phyloP scores from a whole-genome alignment of 2,113 vertebrate species.

The Oryzias curvinotus region DNA sequence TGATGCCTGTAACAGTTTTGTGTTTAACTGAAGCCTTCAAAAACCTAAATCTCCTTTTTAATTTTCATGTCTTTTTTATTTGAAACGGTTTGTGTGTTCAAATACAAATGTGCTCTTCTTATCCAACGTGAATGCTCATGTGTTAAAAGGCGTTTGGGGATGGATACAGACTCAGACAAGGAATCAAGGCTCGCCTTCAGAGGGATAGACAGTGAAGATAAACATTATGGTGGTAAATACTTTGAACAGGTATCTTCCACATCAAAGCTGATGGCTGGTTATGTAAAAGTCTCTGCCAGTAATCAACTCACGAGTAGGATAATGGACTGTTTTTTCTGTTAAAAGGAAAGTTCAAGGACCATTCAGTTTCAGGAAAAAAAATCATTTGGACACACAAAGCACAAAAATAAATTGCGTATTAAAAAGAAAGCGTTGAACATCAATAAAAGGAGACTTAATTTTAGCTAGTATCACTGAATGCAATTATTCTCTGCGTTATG shows the following conservation, averaged over 20 bases:
- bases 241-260: constrained; percentile 53
- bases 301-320: constrained; percentile 63
- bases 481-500: constrained; percentile 49
- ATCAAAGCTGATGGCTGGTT: constrained; percentile 62
- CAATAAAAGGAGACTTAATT: constrained; percentile 47
- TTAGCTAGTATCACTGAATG: constrained; percentile 40
- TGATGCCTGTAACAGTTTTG: no score
- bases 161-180: not conserved
- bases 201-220: constrained; percentile 59
- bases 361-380: constrained; percentile 54
- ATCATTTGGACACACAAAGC: constrained; percentile 41
- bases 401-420: constrained; percentile 62
- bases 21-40: no score
- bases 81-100: no score
- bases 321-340: constrained; percentile 63
- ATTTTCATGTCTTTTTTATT: no score
- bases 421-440: constrained; percentile 38
- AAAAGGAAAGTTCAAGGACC: constrained; percentile 55
- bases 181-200: constrained; percentile 35
- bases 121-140: constrained; percentile 46
- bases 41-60: no score
- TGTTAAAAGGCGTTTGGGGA: constrained; percentile 37
- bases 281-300: constrained; percentile 62
- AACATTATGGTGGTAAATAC: constrained; percentile 61
- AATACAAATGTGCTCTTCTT: constrained; percentile 49